These are phyloP conservation scores for Uropetala carovei DNA, from an alignment of 2,888 invertebrate genomes.

Conservation along the genomic window DNA sequence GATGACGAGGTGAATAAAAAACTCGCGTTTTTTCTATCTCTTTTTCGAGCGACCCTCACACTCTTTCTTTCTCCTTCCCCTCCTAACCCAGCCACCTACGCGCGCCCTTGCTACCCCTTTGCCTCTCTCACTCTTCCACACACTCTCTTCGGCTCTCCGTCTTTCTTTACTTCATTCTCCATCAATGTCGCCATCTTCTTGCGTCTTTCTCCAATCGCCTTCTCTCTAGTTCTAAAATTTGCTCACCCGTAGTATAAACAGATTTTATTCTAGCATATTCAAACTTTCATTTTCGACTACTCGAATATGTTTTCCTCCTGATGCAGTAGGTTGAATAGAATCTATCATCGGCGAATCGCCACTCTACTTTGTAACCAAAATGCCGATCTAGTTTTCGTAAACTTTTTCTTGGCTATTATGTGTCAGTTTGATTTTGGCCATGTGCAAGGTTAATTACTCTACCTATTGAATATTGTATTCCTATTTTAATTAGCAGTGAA, in stretches of 20 bases:
- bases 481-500: too few species aligned
- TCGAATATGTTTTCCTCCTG: too few species aligned
- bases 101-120: background rate
- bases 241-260: background rate
- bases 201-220: background rate
- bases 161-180: background rate
- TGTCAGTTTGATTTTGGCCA: too few species aligned
- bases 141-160: background rate
- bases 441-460: too few species aligned
- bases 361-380: too few species aligned
- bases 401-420: too few species aligned
- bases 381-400: too few species aligned
- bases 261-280: background rate
- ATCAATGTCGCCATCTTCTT: background rate
- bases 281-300: too few species aligned
- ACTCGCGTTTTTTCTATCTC: background rate
- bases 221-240: background rate
- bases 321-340: too few species aligned
- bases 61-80: background rate
- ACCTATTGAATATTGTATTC: too few species aligned
- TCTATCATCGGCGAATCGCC: too few species aligned
- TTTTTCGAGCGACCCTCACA: background rate
- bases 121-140: background rate
- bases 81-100: background rate
- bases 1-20: constrained; percentile 54